Evolutionary conservation across 2,888 invertebrate species (phyloP).

Genomic region (Gymnocheta viridis): DNA sequence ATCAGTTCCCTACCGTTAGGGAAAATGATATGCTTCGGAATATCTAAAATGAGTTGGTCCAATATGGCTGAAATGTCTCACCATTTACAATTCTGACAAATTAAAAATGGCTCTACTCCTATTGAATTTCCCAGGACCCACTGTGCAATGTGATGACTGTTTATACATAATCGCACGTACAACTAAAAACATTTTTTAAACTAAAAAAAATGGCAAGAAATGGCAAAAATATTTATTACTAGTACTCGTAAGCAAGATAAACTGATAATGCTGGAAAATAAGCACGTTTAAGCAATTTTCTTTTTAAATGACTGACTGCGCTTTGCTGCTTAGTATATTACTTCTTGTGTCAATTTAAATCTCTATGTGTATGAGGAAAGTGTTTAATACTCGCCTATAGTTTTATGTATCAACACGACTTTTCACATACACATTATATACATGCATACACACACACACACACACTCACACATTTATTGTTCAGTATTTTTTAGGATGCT

Average conservation of each 20-base stretch:
- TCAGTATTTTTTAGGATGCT: background rate
- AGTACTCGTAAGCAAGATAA: slow-evolving; percentile 24
- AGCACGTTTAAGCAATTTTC: slow-evolving; percentile 52
- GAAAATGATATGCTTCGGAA: no score
- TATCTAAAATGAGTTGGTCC: background rate
- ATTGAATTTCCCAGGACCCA: background rate
- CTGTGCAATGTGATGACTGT: background rate
- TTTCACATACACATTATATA: background rate
- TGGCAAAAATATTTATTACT: background rate
- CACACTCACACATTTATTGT: background rate
- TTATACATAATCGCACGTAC: background rate
- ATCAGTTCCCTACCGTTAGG: no score
- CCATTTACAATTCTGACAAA: background rate
- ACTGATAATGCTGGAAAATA: slow-evolving; percentile 33
- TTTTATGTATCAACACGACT: background rate
- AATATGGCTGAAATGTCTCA: background rate
- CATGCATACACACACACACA: background rate
- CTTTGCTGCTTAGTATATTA: background rate
- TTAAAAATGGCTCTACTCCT: no score
- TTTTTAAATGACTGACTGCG: slow-evolving; percentile 38
- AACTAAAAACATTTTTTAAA: background rate
- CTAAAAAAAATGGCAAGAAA: background rate
- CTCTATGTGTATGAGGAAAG: background rate
- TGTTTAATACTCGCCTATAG: background rate
- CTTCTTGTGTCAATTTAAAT: slow-evolving; percentile 3